Percentiles rank a stretch among this genome's conserved stretches.
Evolutionary conservation across 2,888 invertebrate genomes (phyloP).

Genomic region (Standfussiana lucernea): DNA sequence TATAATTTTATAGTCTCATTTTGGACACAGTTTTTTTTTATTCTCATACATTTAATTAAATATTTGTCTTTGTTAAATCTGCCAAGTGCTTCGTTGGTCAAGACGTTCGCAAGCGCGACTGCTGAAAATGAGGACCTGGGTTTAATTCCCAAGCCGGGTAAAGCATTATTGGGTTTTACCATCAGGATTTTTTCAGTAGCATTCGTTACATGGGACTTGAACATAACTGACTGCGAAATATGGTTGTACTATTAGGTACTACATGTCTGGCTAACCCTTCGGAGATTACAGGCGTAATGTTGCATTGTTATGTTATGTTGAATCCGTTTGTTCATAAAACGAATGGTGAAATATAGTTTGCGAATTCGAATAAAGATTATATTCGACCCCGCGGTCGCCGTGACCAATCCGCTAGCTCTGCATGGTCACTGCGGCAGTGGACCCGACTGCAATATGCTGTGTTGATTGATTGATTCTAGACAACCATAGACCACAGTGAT

Average conservation of each 20-base stretch:
- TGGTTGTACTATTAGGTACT: background rate
- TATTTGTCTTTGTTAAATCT: background rate
- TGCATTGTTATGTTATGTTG: background rate
- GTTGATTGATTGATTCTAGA: conserved; percentile 54
- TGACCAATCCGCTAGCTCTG: conserved; percentile 26
- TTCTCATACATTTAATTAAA: background rate
- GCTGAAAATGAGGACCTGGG: background rate
- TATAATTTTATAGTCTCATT: background rate
- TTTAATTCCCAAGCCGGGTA: background rate
- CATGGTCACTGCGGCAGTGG: conserved; percentile 44
- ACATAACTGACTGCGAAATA: background rate
- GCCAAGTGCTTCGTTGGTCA: background rate
- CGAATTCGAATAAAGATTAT: conserved; percentile 33
- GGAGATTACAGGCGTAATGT: background rate
- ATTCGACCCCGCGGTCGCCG: conserved; percentile 40
- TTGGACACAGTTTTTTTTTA: background rate
- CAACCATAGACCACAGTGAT: conserved; percentile 23
- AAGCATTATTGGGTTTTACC: background rate
- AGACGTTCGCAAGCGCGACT: background rate
- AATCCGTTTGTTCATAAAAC: background rate
- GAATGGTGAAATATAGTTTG: background rate
- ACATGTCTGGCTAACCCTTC: background rate
- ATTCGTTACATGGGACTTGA: too few relatives aligned
- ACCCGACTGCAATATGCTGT: conserved; percentile 45
- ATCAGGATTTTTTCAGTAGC: background rate